These are phyloP conservation scores for Anthopleura xanthogrammica DNA, from an alignment of 92 coral and sea anemone genomes.

Conservation along the genomic window DNA sequence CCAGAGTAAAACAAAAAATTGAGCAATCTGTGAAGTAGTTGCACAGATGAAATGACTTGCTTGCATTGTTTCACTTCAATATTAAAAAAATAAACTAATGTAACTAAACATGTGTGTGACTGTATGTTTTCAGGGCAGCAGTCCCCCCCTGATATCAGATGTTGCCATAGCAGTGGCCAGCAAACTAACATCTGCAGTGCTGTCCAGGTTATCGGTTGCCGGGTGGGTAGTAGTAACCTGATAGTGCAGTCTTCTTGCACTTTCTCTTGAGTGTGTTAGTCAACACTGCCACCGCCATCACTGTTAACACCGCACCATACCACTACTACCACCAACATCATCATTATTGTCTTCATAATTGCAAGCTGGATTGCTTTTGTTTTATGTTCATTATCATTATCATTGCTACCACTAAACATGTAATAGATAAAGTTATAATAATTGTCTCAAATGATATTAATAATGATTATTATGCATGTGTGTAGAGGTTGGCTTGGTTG, in stretches of 20 bases:
- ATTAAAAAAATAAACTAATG: not conserved
- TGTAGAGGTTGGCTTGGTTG: constrained; percentile 98
- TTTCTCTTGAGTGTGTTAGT: too few relatives aligned
- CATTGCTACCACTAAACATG: not conserved
- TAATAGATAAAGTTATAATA: too few relatives aligned
- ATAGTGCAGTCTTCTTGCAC: not conserved
- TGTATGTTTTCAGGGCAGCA: constrained; percentile 56
- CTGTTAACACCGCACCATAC: not conserved
- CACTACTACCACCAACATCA: not conserved
- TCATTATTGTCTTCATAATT: too few relatives aligned
- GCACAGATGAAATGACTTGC: not conserved
- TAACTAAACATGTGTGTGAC: too few relatives aligned
- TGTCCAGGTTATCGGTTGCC: constrained; percentile 90
- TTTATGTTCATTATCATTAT: not conserved
- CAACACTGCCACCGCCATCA: not conserved
- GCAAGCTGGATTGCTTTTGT: too few relatives aligned
- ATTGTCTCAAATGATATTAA: not conserved
- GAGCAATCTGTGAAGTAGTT: too few relatives aligned
- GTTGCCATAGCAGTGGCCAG: constrained; percentile 97
- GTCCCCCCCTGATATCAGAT: constrained; percentile 90
- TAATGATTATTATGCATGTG: not conserved
- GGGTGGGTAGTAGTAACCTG: constrained; percentile 43
- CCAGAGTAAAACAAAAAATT: too few relatives aligned
- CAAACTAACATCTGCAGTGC: constrained; percentile 90
- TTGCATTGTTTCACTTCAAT: not conserved